A percentile compares a stretch with the other conserved stretches of the same genome.
phyloP scores from a whole-genome alignment of 1,140 invertebrate species.

The Drosophila sp. region DNA sequence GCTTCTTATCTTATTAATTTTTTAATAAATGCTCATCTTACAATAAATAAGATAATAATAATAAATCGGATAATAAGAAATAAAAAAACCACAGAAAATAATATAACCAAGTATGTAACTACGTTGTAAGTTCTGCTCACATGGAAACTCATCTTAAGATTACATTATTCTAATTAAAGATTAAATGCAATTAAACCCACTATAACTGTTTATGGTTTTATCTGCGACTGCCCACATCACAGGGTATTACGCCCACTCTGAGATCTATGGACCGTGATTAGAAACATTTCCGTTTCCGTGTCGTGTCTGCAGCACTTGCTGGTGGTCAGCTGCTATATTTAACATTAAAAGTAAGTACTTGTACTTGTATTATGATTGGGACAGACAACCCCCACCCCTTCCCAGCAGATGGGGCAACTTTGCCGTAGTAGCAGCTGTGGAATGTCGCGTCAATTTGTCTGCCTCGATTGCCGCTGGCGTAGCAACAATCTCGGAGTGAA shows the following conservation, averaged over 20 bases:
- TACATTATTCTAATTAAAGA: slow-evolving; percentile 33
- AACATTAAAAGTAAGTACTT: slow-evolving; percentile 42
- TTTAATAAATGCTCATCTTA: too few species aligned
- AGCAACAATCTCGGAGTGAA: slow-evolving; percentile 63
- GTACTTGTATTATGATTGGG: background rate
- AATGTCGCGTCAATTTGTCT: slow-evolving; percentile 82
- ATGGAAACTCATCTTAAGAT: background rate
- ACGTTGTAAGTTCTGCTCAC: too few species aligned
- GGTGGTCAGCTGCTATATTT: slow-evolving; percentile 64
- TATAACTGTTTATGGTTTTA: background rate
- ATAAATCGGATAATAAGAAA: too few species aligned
- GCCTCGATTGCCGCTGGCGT: slow-evolving; percentile 56
- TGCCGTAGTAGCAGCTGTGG: slow-evolving; percentile 46
- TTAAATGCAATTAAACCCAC: slow-evolving; percentile 24
- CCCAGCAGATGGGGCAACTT: slow-evolving; percentile 8
- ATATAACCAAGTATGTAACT: too few species aligned
- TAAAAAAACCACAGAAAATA: too few species aligned
- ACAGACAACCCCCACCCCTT: slow-evolving; percentile 14
- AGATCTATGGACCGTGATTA: slow-evolving; percentile 66
- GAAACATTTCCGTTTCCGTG: slow-evolving; percentile 74
- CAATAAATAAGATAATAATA: too few species aligned
- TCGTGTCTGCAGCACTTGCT: slow-evolving; percentile 11
- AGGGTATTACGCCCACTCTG: slow-evolving; percentile 39
- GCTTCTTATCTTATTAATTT: too few species aligned
- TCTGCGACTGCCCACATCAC: slow-evolving; percentile 26